Evolutionary conservation across 2,797 vertebrate species (phyloP).

Genomic region (Phrynocephalus forsythii): DNA sequence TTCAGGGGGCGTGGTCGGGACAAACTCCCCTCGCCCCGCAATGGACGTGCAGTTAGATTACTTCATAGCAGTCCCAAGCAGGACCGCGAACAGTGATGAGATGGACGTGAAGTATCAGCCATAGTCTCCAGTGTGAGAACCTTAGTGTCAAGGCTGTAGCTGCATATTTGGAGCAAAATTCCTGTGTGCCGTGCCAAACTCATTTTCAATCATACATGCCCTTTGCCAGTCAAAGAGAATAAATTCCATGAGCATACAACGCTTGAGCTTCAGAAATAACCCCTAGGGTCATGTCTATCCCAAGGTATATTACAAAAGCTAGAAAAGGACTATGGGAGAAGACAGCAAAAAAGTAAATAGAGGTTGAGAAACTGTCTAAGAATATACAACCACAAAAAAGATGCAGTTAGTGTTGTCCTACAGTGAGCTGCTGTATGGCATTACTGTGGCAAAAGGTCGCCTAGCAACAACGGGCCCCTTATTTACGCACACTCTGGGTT

Average conservation of each 20-base stretch:
- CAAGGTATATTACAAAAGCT: background rate
- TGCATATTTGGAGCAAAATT: background rate
- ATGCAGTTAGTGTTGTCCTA: slow-evolving; percentile 17
- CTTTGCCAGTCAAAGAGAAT: background rate
- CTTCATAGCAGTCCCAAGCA: too few species aligned
- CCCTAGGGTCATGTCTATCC: background rate
- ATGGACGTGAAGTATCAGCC: too few species aligned
- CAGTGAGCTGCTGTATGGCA: slow-evolving; percentile 59
- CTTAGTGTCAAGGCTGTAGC: too few species aligned
- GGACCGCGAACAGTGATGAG: too few species aligned
- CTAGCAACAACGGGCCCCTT: slow-evolving; percentile 71
- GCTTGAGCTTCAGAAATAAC: background rate
- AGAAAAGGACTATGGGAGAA: background rate
- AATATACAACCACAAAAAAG: slow-evolving; percentile 5
- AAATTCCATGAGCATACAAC: too few species aligned
- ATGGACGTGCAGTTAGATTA: too few species aligned
- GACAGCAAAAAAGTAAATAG: background rate
- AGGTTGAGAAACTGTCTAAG: background rate
- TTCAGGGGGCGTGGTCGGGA: too few species aligned
- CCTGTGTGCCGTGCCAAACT: background rate
- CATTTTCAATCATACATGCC: background rate
- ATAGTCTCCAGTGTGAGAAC: background rate
- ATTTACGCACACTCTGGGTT: slow-evolving; percentile 65
- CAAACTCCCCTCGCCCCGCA: too few species aligned
- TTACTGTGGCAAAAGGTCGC: slow-evolving; percentile 51